Evolutionary conservation across 2,113 vertebrate genomes (phyloP).

Genomic region (Podarcis muralis): DNA sequence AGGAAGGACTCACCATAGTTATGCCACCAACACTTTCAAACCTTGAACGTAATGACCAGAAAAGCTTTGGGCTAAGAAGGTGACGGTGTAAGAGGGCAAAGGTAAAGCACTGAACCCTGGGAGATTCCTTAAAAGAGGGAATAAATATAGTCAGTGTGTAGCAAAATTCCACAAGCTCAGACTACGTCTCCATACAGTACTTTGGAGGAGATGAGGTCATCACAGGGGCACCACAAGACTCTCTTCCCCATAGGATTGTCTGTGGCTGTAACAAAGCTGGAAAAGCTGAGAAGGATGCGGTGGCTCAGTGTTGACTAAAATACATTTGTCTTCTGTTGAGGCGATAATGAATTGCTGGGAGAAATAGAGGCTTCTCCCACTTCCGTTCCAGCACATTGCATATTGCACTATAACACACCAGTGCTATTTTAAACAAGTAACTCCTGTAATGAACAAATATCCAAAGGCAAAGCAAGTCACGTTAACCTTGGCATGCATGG

Average conservation of each 20-base stretch:
- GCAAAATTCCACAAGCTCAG: neutral
- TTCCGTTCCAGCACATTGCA: constrained; percentile 14
- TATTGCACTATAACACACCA: constrained; percentile 73
- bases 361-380: constrained; percentile 4
- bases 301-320: constrained; percentile 39
- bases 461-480: constrained; percentile 12
- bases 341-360: constrained; percentile 41
- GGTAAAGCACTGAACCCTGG: neutral
- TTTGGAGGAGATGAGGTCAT: neutral
- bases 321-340: constrained; percentile 32
- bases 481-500: constrained; percentile 23
- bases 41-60: neutral
- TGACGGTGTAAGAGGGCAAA: neutral
- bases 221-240: neutral
- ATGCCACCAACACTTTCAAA: neutral
- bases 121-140: neutral
- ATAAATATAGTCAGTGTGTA: neutral
- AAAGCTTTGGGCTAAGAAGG: neutral
- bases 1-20: neutral
- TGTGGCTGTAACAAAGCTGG: neutral
- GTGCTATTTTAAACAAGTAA: constrained; percentile 39
- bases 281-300: constrained; percentile 39
- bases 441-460: constrained; percentile 22
- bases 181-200: neutral
- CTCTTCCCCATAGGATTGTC: neutral